Evolutionary conservation across 2,888 invertebrate species (phyloP), one percentile per base, ranked within the genome.

Genomic region (Eulithis prunata): DNA sequence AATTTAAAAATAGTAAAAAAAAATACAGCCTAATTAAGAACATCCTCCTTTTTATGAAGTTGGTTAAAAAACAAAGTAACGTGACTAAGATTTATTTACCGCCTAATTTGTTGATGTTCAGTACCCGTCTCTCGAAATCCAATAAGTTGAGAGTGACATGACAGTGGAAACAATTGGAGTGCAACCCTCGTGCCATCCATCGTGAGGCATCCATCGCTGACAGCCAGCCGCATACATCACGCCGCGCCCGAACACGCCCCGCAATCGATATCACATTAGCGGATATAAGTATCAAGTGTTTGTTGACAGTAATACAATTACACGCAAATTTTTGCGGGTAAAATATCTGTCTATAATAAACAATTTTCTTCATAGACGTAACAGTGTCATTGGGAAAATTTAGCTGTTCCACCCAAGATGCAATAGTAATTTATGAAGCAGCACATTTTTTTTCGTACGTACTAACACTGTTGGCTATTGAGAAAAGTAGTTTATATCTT

Each of bases 231-330:
- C 68, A 69, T 68, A 63, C 71, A 66, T 71, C 70, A 69, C 65
- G 71, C 70, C 64, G 66, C 72, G 63, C 69, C 71, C 70, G 60
- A 67, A 61, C 68, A 21, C 70, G 64, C 74, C 71, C 71, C 64
- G 64, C 28, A 14, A 36, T 63, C 67, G 49, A 63, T 64, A 57
- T 28, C 45, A 3, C 53, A 43, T 14, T 53, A 49, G 4, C 32
- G 13, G 49, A 49, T 49, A 11, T 4, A 13, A 60, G 38, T 61
- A 32, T 28, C 28, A 14, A 45, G 49, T 28, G 38, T 13, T 13
- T 51, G 21, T 6, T 12, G 38, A 38, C 52, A 52, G n/a, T 5
- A n/a, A 49, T 32, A 6, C 6, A 32, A 32, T 32, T 5, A 32
- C 32, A 3, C 32, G 4, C 1, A 32, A 32, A 32, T 6, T 32